Base-by-base conservation (phyloP, 2,797 vertebrate species). In the Phalanger gymnotis region DNA sequence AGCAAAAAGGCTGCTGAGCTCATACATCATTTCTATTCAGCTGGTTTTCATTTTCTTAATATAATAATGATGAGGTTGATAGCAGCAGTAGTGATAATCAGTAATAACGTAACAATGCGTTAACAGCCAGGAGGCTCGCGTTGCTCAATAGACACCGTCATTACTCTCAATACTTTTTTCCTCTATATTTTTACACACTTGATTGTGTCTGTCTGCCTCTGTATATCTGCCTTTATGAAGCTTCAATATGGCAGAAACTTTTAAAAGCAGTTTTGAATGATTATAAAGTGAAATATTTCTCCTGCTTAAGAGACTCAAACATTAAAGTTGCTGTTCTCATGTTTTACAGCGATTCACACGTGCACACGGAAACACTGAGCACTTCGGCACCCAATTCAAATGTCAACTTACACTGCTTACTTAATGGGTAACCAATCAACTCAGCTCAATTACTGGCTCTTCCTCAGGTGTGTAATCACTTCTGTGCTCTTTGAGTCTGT, bases 21-120 rank as follows among this genome's bases (percentile, higher is more conserved):
- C 93, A 94, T 14, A 2, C 25, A 61, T 91, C 34, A 4, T 93
- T 89, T 95, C 90, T 89, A 87, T 90, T 31, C 92, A 55, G 22
- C 58, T 73, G 34, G 34, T 53, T 97, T 93, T 91, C 27, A 16
- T 94, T 81, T 93, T 94, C 31, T 94, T 89, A 90, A 55, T 54
- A 89, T 22, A 25, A 51, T 92, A 57, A 56, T 55, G 52, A 90
- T 57, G 90, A 94, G 53, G 53, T 28, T 87, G 73, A 87, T 51
- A 87, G 73, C 73, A 87, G 40, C 73, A 87, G 54, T n/a, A 58
- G 40, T 28, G 52, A 40, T n/a, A 34, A 92, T 91, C 58, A 92
- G 61, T 19, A 25, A 81, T 91, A 90, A 94, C 0, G 11, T 22
- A 25, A 55, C 92, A 53, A 93, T 55, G 53, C 0, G 0, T 47